Conservation (phyloP, 1,140 invertebrate species). For the Polypedilum pembai region DNA sequence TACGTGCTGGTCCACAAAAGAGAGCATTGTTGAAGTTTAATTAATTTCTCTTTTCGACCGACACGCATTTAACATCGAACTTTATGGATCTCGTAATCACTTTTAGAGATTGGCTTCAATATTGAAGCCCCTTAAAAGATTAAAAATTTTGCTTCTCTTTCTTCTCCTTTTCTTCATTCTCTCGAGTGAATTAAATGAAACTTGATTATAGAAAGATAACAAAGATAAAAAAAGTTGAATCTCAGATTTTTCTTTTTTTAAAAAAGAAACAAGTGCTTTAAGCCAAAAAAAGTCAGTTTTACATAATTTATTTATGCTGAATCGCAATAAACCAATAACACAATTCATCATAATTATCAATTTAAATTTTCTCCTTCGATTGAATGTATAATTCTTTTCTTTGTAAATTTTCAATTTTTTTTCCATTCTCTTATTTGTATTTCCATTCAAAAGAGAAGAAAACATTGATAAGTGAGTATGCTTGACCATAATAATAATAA, state of each 20-base stretch:
- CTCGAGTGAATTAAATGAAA: background rate
- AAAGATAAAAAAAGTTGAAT: background rate
- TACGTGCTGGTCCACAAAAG: no score
- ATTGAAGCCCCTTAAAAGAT: background rate
- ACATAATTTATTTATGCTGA: background rate
- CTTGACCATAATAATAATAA: slow-evolving; percentile 3
- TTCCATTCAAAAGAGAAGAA: background rate
- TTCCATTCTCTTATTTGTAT: background rate
- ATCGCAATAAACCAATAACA: background rate
- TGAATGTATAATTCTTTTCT: background rate
- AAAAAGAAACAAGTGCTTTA: background rate
- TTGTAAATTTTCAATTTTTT: background rate
- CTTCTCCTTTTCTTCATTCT: no score
- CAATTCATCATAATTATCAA: slow-evolving; percentile 26
- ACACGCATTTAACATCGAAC: background rate
- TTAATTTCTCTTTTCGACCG: background rate
- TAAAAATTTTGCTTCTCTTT: no score
- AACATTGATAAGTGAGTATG: background rate
- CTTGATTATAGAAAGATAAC: background rate
- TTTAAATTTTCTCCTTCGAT: background rate
- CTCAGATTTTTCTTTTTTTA: no score
- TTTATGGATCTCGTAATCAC: background rate
- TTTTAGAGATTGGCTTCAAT: background rate
- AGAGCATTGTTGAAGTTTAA: background rate
- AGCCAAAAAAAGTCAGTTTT: background rate